A percentile compares a stretch with the other conserved stretches of the same genome.
Evolutionary conservation across 2,888 invertebrate genomes (phyloP).

Genomic region (Erebia palarica): DNA sequence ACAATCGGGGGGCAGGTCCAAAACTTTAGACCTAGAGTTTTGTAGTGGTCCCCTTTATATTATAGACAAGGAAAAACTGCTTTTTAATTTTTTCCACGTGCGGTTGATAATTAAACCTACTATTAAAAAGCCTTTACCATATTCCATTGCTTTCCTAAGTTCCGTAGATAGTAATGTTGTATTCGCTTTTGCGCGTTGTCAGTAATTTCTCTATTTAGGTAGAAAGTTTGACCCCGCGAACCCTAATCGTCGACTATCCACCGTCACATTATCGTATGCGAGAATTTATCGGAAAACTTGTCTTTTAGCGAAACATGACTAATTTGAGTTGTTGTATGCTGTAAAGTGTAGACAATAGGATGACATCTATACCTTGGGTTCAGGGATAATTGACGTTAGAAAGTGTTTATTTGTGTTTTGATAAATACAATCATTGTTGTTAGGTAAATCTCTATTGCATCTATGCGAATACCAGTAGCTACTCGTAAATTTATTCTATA

Average conservation of each 20-base stretch:
- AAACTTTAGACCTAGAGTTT: too few species aligned
- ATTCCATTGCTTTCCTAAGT: slow-evolving; percentile 6
- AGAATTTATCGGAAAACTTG: slow-evolving; percentile 25
- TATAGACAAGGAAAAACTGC: too few species aligned
- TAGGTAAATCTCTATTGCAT: too few species aligned
- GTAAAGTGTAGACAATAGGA: slow-evolving; percentile 5
- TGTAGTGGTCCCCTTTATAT: too few species aligned
- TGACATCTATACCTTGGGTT: too few species aligned
- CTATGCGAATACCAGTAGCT: too few species aligned
- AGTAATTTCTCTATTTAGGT: slow-evolving; percentile 55
- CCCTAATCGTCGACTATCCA: slow-evolving; percentile 41
- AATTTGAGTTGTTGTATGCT: slow-evolving; percentile 1
- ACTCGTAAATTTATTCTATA: too few species aligned
- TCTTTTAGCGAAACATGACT: slow-evolving; percentile 27
- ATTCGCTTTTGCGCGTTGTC: slow-evolving; percentile 30
- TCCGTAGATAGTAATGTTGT: background rate
- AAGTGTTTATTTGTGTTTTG: background rate
- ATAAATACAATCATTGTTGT: background rate
- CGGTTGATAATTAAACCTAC: background rate
- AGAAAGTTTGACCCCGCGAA: slow-evolving; percentile 57
- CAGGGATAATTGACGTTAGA: background rate
- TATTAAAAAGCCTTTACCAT: slow-evolving; percentile 17
- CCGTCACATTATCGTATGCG: slow-evolving; percentile 33
- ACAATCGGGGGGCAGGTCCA: too few species aligned
- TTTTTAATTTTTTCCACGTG: too few species aligned